phyloP scores from a whole-genome alignment of 1,140 invertebrate species.

The Pseudachorutes palmiensis region DNA sequence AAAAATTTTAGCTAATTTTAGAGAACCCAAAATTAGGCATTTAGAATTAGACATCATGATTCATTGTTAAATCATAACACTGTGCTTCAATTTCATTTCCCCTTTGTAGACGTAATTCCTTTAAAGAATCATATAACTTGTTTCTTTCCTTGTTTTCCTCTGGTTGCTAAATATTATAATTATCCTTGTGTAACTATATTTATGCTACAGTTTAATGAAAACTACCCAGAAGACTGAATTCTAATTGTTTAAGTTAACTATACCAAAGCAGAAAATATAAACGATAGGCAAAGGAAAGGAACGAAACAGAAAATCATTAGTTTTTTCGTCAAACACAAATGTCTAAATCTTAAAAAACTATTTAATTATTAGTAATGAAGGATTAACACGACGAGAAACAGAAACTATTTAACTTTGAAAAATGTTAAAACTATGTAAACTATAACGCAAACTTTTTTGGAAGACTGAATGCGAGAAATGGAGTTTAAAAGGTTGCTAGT shows the following conservation, averaged over 20 bases:
- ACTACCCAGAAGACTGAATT: conserved; percentile 35
- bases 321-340: too few relatives aligned
- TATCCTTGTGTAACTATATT: conserved; percentile 26
- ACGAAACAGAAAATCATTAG: neutral
- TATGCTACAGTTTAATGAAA: conserved; percentile 8
- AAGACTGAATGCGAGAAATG: neutral
- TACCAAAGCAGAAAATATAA: neutral
- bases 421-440: neutral
- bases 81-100: too few relatives aligned
- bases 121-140: neutral
- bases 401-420: neutral
- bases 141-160: neutral
- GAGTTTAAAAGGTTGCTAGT: neutral
- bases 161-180: conserved; percentile 11
- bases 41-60: too few relatives aligned
- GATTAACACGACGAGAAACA: neutral
- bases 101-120: too few relatives aligned
- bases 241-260: conserved; percentile 27
- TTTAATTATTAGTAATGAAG: neutral
- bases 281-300: neutral
- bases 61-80: too few relatives aligned
- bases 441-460: neutral
- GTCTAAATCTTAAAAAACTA: too few relatives aligned
- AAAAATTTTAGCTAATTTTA: too few relatives aligned
- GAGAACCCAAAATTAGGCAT: too few relatives aligned